Base-by-base conservation (phyloP, 2,113 vertebrate species). In the Pipra filicauda region DNA sequence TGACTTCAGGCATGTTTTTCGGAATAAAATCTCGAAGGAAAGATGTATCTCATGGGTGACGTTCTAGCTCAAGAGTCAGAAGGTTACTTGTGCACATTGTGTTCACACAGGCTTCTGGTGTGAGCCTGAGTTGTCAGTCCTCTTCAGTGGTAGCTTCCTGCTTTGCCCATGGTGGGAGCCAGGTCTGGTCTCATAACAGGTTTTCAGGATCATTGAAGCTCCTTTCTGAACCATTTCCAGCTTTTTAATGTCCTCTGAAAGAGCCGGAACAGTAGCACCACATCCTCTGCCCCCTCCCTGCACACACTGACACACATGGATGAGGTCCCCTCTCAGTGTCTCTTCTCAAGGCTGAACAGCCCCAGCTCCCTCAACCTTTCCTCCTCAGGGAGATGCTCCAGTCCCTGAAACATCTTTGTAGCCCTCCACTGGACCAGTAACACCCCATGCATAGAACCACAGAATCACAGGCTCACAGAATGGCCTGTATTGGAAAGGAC, bases 21-120 rank as follows among this genome's bases (percentile, higher is more conserved):
- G n/a, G 48, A 58, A 41, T 64, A 65, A 79, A 61, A 33, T 22
- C 20, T 23, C 0, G 0, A 9, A 0, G 35, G 73, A 81, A 83
- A 61, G 71, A 22, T 30, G 15, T 43, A 11, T 41, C 24, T 69
- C n/a, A 26, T 51, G 14, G 21, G 16, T 51, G 37, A 77, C 54
- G 57, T 33, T 51, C 28, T 65, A 65, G 22, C 30, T 62, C 26
- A 31, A 71, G 69, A 15, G 37, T 62, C 1, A 1, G 72, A 67
- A 78, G 41, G 26, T 65, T n/a, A 28, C 65, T 69, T 83, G 26
- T 72, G 43, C 7, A 5, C 28, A 76, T 58, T 30, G 17, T 43
- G 22, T 54, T 54, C 55, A 43, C 55, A 17, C 9, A 71, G 46
- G 30, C 10, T 54, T 78, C 52, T 87, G 67, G 39, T 22, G 41